phyloP scores from a whole-genome alignment of 2,888 invertebrate genomes.

The Chesias legatella region DNA sequence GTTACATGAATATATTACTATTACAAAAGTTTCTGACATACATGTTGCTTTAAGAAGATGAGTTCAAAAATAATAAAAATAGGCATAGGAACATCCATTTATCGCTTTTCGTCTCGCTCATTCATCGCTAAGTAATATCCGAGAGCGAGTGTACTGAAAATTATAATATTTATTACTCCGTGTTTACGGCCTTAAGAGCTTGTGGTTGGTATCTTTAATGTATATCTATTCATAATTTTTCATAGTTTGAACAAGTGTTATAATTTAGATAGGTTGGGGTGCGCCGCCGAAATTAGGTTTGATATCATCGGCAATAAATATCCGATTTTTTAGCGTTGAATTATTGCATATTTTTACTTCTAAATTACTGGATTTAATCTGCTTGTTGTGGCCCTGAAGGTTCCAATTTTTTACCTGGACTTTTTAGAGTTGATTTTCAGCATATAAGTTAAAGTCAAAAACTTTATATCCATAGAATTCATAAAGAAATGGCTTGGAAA shows the following conservation, averaged over 20 bases:
- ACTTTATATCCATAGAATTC: too few species aligned
- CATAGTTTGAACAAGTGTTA: conserved; percentile 31
- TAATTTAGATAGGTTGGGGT: conserved; percentile 26
- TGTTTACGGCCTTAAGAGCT: conserved; percentile 29
- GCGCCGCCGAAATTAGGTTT: conserved; percentile 21
- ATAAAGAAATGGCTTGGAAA: too few species aligned
- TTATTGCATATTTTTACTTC: conserved; percentile 4
- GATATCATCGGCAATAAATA: conserved; percentile 29
- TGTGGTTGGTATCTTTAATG: conserved; percentile 29
- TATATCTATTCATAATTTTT: conserved; percentile 36
- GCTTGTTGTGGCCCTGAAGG: neutral
- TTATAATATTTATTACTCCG: conserved; percentile 39
- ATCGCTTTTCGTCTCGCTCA: too few species aligned
- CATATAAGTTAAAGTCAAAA: too few species aligned
- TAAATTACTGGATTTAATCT: neutral
- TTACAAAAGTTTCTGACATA: neutral
- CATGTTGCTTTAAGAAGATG: too few species aligned
- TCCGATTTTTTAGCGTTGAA: conserved; percentile 16
- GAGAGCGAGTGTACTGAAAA: conserved; percentile 25
- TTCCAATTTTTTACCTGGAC: too few species aligned
- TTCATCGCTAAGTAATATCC: neutral
- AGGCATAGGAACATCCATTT: too few species aligned
- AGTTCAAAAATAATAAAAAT: too few species aligned
- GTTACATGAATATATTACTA: too few species aligned
- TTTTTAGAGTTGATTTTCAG: too few species aligned